Evolutionary conservation across 2,888 invertebrate genomes (phyloP).

Genomic region (Heliconius ethilla): DNA sequence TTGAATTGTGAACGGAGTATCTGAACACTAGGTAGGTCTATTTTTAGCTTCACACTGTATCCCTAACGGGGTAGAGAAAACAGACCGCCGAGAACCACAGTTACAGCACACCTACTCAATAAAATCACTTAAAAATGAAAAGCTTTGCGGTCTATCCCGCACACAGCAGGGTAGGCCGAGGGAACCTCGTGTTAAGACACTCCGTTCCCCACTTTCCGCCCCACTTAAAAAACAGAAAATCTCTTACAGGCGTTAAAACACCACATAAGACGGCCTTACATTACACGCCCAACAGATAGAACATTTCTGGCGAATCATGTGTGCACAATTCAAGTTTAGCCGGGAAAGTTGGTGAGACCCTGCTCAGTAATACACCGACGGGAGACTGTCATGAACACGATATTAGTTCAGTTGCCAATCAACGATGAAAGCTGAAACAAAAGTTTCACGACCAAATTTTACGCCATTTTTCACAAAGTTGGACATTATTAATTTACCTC

Average conservation of each 20-base stretch:
- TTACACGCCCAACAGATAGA: not conserved
- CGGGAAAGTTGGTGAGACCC: conserved; percentile 38
- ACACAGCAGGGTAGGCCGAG: too few species aligned
- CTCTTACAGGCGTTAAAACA: not conserved
- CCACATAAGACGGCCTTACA: not conserved
- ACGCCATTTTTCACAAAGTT: conserved; percentile 23
- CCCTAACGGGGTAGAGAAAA: too few species aligned
- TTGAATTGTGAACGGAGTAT: too few species aligned
- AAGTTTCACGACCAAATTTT: conserved; percentile 14
- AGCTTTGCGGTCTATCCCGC: too few species aligned
- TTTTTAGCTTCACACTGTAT: too few species aligned
- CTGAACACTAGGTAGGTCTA: too few species aligned
- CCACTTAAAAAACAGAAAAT: too few species aligned
- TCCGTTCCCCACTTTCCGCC: too few species aligned
- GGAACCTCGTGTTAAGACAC: too few species aligned
- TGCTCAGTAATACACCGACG: conserved; percentile 40
- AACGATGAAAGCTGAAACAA: conserved; percentile 22
- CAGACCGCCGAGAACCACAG: too few species aligned
- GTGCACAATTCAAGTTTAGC: conserved; percentile 65
- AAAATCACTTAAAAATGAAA: too few species aligned
- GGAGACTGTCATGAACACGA: conserved; percentile 31
- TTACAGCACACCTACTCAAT: too few species aligned
- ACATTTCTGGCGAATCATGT: conserved; percentile 62
- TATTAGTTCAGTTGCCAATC: conserved; percentile 28
- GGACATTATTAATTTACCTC: conserved; percentile 16